Conservation (phyloP, 2,888 invertebrate genomes). For the Eledona agricola region DNA sequence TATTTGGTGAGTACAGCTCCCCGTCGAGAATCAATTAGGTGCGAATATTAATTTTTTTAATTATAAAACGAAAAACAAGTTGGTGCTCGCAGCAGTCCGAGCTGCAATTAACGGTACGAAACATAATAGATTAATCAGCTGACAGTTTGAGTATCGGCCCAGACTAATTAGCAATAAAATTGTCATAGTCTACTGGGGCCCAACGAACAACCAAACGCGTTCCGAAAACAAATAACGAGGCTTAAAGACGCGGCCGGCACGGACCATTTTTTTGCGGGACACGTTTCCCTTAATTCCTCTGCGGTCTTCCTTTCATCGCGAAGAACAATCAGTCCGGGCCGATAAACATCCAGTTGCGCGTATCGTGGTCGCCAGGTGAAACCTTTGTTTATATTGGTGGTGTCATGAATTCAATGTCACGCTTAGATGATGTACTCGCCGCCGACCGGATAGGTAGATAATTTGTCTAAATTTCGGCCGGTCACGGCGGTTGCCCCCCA, state of each 20-base stretch:
- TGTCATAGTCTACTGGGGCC: constrained; percentile 18
- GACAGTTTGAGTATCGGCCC: constrained; percentile 16
- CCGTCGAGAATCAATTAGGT: constrained; percentile 3
- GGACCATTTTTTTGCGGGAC: constrained; percentile 16
- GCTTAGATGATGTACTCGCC: constrained; percentile 39
- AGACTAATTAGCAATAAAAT: constrained; percentile 29
- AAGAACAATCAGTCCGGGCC: constrained; percentile 37
- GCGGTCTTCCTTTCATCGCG: constrained; percentile 28
- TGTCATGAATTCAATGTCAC: constrained; percentile 42
- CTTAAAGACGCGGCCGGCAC: constrained; percentile 17
- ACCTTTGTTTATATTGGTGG: constrained; percentile 38
- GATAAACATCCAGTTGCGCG: constrained; percentile 40
- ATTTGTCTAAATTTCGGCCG: constrained; percentile 37
- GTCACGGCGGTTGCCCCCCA: constrained; percentile 32
- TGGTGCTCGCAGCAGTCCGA: too few species aligned
- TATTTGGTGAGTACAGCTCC: constrained; percentile 1
- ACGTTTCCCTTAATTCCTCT: constrained; percentile 17
- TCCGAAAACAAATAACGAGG: constrained; percentile 13
- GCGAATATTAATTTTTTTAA: background rate
- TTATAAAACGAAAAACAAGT: too few species aligned
- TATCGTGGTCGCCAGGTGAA: constrained; percentile 41
- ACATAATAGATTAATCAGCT: constrained; percentile 21
- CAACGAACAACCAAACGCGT: constrained; percentile 12
- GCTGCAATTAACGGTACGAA: constrained; percentile 5
- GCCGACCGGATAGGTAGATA: constrained; percentile 35